phyloP scores from a whole-genome alignment of 2,797 vertebrate genomes.

The Fringilla coelebs region DNA sequence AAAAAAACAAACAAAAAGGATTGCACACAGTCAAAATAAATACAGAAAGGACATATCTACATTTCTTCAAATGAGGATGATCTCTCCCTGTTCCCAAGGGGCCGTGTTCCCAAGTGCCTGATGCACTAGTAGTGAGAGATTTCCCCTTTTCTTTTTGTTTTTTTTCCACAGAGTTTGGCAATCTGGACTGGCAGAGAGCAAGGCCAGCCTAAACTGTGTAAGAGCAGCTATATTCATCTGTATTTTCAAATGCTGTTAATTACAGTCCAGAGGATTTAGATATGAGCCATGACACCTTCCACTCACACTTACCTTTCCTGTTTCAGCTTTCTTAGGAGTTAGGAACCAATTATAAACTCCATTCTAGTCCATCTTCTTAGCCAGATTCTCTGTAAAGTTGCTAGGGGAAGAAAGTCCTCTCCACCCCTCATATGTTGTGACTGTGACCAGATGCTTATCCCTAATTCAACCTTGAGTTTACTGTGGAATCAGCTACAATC shows the following conservation, averaged over 20 bases:
- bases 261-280: background rate
- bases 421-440: fast-evolving
- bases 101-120: no score
- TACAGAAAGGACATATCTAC: background rate
- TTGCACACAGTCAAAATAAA: background rate
- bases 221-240: background rate
- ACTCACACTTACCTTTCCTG: background rate
- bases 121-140: background rate
- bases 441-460: background rate
- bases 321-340: background rate
- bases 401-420: background rate
- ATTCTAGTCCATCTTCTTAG: background rate
- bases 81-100: background rate
- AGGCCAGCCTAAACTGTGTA: background rate
- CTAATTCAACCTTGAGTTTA: background rate
- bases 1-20: background rate
- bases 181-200: background rate
- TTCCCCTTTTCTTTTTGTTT: background rate
- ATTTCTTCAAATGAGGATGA: background rate
- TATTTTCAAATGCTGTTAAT: background rate
- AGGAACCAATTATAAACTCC: background rate
- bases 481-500: background rate
- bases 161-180: background rate
- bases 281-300: background rate
- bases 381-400: background rate